phyloP scores from a whole-genome alignment of 2,888 invertebrate species.

The Ichneumon xanthorius region DNA sequence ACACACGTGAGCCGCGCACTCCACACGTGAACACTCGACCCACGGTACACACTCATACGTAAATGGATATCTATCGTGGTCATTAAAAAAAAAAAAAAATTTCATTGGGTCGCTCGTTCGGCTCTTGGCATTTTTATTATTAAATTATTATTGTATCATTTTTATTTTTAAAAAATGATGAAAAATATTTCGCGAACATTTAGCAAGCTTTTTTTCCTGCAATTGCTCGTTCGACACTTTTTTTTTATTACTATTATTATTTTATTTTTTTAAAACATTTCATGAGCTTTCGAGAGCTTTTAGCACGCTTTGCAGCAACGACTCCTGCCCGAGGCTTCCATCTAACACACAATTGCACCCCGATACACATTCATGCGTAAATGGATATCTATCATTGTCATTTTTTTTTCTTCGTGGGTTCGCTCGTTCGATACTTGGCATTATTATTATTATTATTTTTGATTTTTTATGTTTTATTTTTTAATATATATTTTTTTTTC shows the following conservation, averaged over 20 bases:
- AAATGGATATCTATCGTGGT: neutral
- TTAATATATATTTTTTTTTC: constrained; percentile 30
- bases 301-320: constrained; percentile 13
- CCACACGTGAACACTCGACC: no score
- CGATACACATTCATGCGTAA: neutral
- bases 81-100: no score
- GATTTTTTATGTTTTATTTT: constrained; percentile 5
- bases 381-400: constrained; percentile 27
- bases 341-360: neutral
- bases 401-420: constrained; percentile 23
- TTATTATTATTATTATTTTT: neutral
- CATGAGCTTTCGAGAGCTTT: constrained; percentile 7
- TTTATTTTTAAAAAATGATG: neutral
- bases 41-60: no score
- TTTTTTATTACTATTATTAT: no score
- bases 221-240: no score
- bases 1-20: no score
- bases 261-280: no score
- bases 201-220: no score
- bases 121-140: neutral
- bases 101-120: constrained; percentile 11
- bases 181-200: no score
- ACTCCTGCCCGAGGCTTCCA: neutral
- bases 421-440: constrained; percentile 19
- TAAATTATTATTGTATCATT: neutral